Evolutionary conservation across 2,797 vertebrate genomes (phyloP), one percentile per base, ranked within the genome.

Genomic region (Chaetodon trifasciatus): DNA sequence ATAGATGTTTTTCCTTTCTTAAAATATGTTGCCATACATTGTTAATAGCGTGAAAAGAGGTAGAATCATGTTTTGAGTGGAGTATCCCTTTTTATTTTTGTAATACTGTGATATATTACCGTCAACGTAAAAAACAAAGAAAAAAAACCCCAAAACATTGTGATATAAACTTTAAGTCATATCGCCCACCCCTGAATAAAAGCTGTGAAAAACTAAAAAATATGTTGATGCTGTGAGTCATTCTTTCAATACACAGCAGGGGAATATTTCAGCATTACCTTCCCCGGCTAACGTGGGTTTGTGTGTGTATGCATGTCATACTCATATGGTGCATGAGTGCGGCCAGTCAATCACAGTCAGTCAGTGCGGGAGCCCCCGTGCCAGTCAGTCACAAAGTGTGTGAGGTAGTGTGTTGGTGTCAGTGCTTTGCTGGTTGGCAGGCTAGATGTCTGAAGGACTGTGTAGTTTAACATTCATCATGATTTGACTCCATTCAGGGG

Each of bases 361-460:
- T 88, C 82, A 88, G 86, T 84, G 84, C 80, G 76, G 79, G 86
- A 82, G 82, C 73, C 68, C 88, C 88, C 32, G 70, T 86, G 91
- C 89, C 87, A 85, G 89, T 91, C 90, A 89, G 89, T 92, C 88
- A 83, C 90, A 91, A 86, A 90, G 82, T 88, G 84, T 93, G 93
- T 95, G 95, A 96, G 96, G 96, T 96, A 96, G 96, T 92, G 94
- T 94, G 94, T 95, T 95, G 94, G 93, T 92, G 90, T 96, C 95
- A 96, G 96, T 96, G 95, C 95, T 94, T 94, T 91, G 92, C 91
- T 94, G 94, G 94, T 95, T 91, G 88, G 93, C 89, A 91, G 92
- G 86, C 82, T 82, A 74, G 86, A 90, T 90, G 86, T 91, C 79
- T 85, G 86, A 86, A 85, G 83, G 81, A 92, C 78, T 87, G 86